Evolutionary conservation across 2,797 vertebrate species (phyloP), one percentile per base, ranked within the genome.

Genomic region (Oreonectes daqikongensis): DNA sequence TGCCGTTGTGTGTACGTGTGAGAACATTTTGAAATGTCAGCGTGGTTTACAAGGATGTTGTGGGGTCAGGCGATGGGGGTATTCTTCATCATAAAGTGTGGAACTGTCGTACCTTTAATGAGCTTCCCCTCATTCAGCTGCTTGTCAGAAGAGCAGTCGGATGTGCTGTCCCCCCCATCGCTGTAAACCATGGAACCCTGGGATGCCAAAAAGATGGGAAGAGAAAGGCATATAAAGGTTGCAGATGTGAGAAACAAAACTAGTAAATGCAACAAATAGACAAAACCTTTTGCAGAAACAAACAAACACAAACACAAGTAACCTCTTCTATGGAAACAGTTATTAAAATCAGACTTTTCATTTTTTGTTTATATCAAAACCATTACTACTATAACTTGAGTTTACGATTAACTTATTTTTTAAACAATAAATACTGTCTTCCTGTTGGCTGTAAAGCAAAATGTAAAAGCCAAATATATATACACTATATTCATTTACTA

Each of bases 71-170:
- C 17, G 22, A 22, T n/a, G 26, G 15, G 40, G 28, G 42, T 9
- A 11, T 20, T 35, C 30, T 63, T 4, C 6, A 42, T 26, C 40
- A 28, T 22, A 15, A 38, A 15, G 55, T 0, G 4, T 57, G 63
- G 9, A 40, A 17, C 14, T n/a, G 17, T 10, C 82, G 63, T 89
- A 98, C 97, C 96, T 98, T 98, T 99, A 74, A 94, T 89, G 70
- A 97, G 84, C 87, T 93, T 97, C 64, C 94, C 94, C 1, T 94
- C 93, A 14, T 85, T 83, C 30, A n/a, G n/a, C 4, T 84, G 79
- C 10, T 85, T 65, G 67, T 91, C 91, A 6, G 84, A 85, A 12
- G 91, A 81, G 77, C 82, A 79, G 22, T 81, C 44, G 5, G 28
- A 53, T n/a, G 61, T 0, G 4, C 18, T 7, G 15, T 57, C 79